These are phyloP conservation scores for Junco hyemalis DNA, from an alignment of 2,113 vertebrate genomes.

Conservation along the genomic window DNA sequence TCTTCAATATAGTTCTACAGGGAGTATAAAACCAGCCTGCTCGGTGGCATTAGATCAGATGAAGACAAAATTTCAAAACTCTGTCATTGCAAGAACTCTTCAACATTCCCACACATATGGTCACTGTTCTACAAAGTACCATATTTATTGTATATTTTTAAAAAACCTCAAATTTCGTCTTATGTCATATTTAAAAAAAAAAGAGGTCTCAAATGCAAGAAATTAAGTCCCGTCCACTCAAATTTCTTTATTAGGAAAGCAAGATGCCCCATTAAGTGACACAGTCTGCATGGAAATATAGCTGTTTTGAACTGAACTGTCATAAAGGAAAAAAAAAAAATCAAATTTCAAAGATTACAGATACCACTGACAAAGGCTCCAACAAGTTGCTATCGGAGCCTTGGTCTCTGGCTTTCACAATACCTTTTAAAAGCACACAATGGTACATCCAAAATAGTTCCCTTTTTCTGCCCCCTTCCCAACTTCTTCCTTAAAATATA, in stretches of 20 bases:
- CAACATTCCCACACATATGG: accelerated
- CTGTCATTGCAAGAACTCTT: neutral
- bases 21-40: neutral
- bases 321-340: neutral
- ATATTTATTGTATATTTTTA: neutral
- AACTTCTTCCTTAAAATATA: neutral
- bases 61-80: neutral
- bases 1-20: neutral
- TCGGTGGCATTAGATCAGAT: neutral
- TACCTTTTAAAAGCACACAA: neutral
- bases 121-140: neutral
- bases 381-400: neutral
- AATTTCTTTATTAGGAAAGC: neutral
- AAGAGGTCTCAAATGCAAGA: neutral
- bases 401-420: neutral
- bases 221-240: neutral
- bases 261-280: neutral
- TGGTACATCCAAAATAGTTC: neutral
- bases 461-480: neutral
- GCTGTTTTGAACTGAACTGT: neutral
- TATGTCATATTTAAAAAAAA: neutral
- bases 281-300: neutral
- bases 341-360: neutral
- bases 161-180: neutral
- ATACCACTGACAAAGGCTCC: neutral